Conservation (phyloP, 2,113 vertebrate genomes). For the Oncorhynchus mykiss region DNA sequence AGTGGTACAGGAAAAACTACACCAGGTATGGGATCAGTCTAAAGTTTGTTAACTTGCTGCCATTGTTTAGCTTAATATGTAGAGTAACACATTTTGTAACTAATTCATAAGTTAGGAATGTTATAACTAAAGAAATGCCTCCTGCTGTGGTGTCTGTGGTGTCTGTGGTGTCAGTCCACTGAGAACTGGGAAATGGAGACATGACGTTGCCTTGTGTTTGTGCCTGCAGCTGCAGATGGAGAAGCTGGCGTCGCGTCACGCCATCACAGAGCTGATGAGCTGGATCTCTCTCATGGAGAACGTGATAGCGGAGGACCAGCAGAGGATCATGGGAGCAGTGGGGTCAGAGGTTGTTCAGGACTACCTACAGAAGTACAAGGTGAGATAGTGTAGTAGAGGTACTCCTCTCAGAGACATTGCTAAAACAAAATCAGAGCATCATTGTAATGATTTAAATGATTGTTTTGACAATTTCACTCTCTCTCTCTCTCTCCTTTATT, state of each 20-base stretch:
- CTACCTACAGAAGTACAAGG: slow-evolving; percentile 94
- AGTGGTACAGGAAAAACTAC: slow-evolving; percentile 91
- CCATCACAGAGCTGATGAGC: slow-evolving; percentile 92
- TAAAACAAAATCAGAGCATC: background rate
- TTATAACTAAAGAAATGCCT: too few species aligned
- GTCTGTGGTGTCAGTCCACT: too few species aligned
- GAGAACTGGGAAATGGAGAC: background rate
- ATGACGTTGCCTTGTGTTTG: background rate
- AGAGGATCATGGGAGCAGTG: slow-evolving; percentile 83
- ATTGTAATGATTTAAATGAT: background rate
- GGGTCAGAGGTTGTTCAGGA: slow-evolving; percentile 82
- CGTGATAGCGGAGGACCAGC: slow-evolving; percentile 86
- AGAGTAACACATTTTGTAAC: too few species aligned
- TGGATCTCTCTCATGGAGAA: slow-evolving; percentile 97
- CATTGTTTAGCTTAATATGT: too few species aligned
- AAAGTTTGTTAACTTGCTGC: background rate
- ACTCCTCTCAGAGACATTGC: background rate
- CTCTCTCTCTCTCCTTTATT: background rate
- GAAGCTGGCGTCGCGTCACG: slow-evolving; percentile 92
- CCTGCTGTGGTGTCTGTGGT: too few species aligned
- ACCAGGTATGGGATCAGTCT: slow-evolving; percentile 82
- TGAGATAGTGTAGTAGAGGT: slow-evolving; percentile 43
- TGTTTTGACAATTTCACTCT: background rate
- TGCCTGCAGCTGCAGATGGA: slow-evolving; percentile 90
- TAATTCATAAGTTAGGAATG: too few species aligned